These are phyloP conservation scores for Pyrrhosoma nymphula DNA, from an alignment of 2,888 invertebrate genomes.

Conservation along the genomic window DNA sequence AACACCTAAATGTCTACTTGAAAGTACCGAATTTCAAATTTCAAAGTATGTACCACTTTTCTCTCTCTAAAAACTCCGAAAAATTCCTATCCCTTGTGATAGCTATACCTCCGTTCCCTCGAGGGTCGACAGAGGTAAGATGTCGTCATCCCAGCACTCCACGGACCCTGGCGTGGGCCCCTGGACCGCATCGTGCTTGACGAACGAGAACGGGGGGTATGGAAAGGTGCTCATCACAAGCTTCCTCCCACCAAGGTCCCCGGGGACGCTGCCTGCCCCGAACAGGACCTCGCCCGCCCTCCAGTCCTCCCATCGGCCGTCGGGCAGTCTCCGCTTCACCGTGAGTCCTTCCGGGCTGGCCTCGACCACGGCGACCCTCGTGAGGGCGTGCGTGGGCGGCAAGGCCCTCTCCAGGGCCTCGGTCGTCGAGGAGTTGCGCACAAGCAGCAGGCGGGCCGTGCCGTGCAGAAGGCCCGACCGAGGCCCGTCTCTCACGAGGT, in stretches of 20 bases:
- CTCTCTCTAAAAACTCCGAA: too few relatives aligned
- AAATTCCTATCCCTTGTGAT: too few relatives aligned
- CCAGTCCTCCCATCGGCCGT: background rate
- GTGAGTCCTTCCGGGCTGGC: background rate
- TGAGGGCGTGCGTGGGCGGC: slow-evolving; percentile 48
- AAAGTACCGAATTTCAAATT: too few relatives aligned
- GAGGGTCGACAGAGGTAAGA: background rate
- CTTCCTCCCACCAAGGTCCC: background rate
- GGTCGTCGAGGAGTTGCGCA: background rate
- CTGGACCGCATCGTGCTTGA: background rate
- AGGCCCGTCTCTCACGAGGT: slow-evolving; percentile 24
- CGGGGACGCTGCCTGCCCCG: slow-evolving; percentile 14
- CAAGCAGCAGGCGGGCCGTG: slow-evolving; percentile 20
- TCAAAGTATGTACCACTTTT: too few relatives aligned
- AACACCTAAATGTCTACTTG: too few relatives aligned
- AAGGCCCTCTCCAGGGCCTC: background rate
- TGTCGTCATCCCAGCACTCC: background rate
- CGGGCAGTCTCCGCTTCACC: slow-evolving; percentile 21
- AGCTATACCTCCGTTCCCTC: slow-evolving; percentile 32
- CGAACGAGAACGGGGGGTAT: slow-evolving; percentile 47
- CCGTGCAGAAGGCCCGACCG: slow-evolving; percentile 46
- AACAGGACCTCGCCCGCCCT: background rate
- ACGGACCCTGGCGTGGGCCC: background rate
- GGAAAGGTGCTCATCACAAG: slow-evolving; percentile 51
- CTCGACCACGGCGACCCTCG: slow-evolving; percentile 23